Evolutionary conservation across 2,888 invertebrate genomes (phyloP).

Genomic region (Tiliacea citrago): DNA sequence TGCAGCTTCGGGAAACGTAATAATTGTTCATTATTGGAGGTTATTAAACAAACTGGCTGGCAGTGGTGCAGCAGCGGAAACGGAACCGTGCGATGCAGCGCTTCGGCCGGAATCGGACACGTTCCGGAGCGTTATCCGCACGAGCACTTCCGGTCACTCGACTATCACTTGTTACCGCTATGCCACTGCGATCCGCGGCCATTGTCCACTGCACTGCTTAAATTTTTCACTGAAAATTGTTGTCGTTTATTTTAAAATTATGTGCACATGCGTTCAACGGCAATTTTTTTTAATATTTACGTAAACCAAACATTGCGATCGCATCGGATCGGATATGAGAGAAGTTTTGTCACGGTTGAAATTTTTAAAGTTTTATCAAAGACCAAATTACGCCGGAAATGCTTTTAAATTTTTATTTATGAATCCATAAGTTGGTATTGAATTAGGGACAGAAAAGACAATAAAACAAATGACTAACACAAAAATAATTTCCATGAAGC

Average conservation of each 20-base stretch:
- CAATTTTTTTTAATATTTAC: conserved; percentile 30
- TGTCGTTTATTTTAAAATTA: conserved; percentile 36
- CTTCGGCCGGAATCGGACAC: conserved; percentile 77
- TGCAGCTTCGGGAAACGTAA: conserved; percentile 54
- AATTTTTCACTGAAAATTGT: conserved; percentile 51
- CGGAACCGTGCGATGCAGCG: conserved; percentile 72
- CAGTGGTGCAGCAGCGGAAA: conserved; percentile 68
- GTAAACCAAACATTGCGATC: conserved; percentile 28
- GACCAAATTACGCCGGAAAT: background rate
- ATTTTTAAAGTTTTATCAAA: conserved; percentile 23
- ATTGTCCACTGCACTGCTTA: conserved; percentile 56
- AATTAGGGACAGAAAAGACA: background rate
- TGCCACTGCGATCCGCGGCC: conserved; percentile 50
- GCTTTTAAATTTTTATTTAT: background rate
- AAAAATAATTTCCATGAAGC: background rate
- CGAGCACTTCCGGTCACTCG: conserved; percentile 75
- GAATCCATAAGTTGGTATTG: background rate
- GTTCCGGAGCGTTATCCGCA: conserved; percentile 86
- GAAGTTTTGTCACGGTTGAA: conserved; percentile 4
- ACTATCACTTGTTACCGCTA: conserved; percentile 68
- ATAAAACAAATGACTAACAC: background rate
- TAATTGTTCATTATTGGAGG: conserved; percentile 69
- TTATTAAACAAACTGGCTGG: conserved; percentile 74
- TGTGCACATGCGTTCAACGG: conserved; percentile 9
- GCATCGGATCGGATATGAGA: conserved; percentile 4